These are phyloP conservation scores for Bibio marci DNA, from an alignment of 2,888 invertebrate species.

Conservation along the genomic window DNA sequence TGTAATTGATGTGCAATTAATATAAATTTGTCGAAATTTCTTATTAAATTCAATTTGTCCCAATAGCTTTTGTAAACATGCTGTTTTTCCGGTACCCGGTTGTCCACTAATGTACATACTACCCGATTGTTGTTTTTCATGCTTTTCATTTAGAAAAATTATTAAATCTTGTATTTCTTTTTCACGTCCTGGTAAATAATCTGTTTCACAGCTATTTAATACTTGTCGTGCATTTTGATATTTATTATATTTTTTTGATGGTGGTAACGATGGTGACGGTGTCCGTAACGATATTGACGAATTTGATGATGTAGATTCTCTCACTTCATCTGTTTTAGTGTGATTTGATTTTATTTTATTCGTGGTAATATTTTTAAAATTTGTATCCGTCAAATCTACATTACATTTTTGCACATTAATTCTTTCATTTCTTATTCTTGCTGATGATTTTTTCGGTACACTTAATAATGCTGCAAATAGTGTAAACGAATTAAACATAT, in stretches of 20 bases:
- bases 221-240: conserved; percentile 27
- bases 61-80: conserved; percentile 60
- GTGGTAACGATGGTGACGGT: not conserved
- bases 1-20: conserved; percentile 77
- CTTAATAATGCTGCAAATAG: too few species aligned
- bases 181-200: conserved; percentile 57
- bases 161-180: conserved; percentile 51
- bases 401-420: not conserved
- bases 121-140: conserved; percentile 47
- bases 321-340: not conserved
- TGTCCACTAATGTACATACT: conserved; percentile 91
- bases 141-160: conserved; percentile 47
- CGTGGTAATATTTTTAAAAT: too few species aligned
- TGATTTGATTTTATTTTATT: not conserved
- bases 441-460: too few species aligned
- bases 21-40: conserved; percentile 39
- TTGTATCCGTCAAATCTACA: too few species aligned
- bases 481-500: too few species aligned
- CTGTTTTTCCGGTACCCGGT: conserved; percentile 95
- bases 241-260: conserved; percentile 19
- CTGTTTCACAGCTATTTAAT: conserved; percentile 28
- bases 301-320: too few species aligned
- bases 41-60: conserved; percentile 36
- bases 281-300: too few species aligned
- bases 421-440: conserved; percentile 6